Evolutionary conservation across 2,888 invertebrate species (phyloP).

Genomic region (Eupsilia transversa): DNA sequence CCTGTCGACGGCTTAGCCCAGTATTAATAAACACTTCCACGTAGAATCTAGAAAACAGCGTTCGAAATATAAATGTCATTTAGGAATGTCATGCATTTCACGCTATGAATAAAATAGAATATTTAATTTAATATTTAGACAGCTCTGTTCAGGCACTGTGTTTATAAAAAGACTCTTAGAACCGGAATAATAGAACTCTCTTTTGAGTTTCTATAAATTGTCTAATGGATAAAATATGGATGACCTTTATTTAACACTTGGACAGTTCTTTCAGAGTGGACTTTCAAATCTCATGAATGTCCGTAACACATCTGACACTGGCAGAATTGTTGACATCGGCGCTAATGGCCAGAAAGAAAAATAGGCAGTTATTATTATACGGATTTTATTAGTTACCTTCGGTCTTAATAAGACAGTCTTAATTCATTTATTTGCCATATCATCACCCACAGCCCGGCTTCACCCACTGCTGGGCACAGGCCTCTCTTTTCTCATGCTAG

Average conservation of each 20-base stretch:
- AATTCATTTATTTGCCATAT: neutral
- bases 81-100: neutral
- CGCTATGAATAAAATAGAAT: neutral
- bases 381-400: neutral
- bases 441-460: neutral
- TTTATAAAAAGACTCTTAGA: neutral
- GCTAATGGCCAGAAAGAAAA: neutral
- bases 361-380: too few species aligned
- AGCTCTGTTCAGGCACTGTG: neutral
- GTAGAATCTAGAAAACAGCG: neutral
- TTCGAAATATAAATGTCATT: conserved; percentile 18
- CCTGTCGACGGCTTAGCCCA: neutral
- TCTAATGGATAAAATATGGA: neutral
- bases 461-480: neutral
- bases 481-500: neutral
- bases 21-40: neutral
- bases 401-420: neutral
- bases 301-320: neutral
- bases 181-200: neutral
- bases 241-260: neutral
- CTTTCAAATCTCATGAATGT: neutral
- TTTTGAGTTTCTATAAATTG: neutral
- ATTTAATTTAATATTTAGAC: neutral
- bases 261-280: neutral
- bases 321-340: too few species aligned